phyloP scores from a whole-genome alignment of 2,888 invertebrate genomes.

The Blastobasis adustella region DNA sequence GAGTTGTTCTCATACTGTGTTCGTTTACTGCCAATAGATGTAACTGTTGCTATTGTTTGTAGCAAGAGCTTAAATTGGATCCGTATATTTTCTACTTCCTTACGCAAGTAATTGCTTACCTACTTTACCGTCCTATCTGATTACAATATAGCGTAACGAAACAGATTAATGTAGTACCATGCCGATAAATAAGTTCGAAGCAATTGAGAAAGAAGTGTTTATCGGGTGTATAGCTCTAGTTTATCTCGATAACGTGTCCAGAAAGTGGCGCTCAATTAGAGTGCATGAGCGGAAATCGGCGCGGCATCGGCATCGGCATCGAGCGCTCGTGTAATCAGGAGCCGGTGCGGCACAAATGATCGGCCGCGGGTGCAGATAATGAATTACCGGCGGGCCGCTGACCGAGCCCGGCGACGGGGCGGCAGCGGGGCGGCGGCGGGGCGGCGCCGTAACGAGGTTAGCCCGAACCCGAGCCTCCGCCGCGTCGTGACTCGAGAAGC shows the following conservation, averaged over 20 bases:
- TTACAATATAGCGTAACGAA: too few relatives aligned
- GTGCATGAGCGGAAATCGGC: slow-evolving; percentile 47
- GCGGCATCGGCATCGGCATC: slow-evolving; percentile 25
- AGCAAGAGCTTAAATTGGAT: too few relatives aligned
- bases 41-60: too few relatives aligned
- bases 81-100: too few relatives aligned
- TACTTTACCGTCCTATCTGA: too few relatives aligned
- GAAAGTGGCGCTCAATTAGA: slow-evolving; percentile 44
- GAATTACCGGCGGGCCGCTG: slow-evolving; percentile 35
- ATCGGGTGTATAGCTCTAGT: slow-evolving; percentile 30
- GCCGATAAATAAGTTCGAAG: too few relatives aligned
- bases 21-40: too few relatives aligned
- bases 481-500: slow-evolving; percentile 55
- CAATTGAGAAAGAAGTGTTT: slow-evolving; percentile 22
- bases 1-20: too few relatives aligned
- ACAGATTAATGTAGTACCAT: too few relatives aligned
- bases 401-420: too few relatives aligned
- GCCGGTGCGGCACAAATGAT: slow-evolving; percentile 43
- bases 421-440: slow-evolving; percentile 22
- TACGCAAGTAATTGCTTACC: too few relatives aligned
- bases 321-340: slow-evolving; percentile 54
- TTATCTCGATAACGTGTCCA: slow-evolving; percentile 41
- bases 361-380: slow-evolving; percentile 49
- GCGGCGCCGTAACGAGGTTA: slow-evolving; percentile 59
- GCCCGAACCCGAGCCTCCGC: slow-evolving; percentile 29